A percentile compares a stretch with the other conserved stretches of the same genome.
These are phyloP conservation scores for Aspidiotus destructor DNA, from an alignment of 2,888 invertebrate species.

Conservation along the genomic window DNA sequence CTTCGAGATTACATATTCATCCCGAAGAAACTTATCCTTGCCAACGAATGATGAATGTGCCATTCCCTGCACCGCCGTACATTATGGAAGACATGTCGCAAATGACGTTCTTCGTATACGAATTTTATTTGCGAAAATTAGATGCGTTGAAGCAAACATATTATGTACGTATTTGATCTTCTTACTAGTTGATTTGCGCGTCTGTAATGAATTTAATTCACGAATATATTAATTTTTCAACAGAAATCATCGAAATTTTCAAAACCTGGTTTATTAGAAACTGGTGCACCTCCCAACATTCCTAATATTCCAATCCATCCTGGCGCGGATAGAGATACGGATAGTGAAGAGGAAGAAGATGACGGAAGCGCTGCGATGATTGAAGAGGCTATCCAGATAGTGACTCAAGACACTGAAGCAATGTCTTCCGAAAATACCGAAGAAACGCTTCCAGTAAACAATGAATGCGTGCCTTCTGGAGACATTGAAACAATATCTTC, in stretches of 20 bases:
- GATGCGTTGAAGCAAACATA: slow-evolving; percentile 48
- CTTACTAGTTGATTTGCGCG: neutral
- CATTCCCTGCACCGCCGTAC: slow-evolving; percentile 42
- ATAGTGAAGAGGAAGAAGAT: slow-evolving; percentile 51
- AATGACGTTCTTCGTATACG: slow-evolving; percentile 90
- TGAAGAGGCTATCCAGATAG: too few relatives aligned
- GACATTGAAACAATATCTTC: too few relatives aligned
- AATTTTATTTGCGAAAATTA: slow-evolving; percentile 73
- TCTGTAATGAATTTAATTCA: neutral
- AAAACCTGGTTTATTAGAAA: slow-evolving; percentile 52
- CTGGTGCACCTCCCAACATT: slow-evolving; percentile 45
- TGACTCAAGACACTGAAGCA: too few relatives aligned
- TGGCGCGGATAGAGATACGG: slow-evolving; percentile 51
- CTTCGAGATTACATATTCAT: slow-evolving; percentile 66
- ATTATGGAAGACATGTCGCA: slow-evolving; percentile 77
- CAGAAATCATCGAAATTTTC: too few relatives aligned
- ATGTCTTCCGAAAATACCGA: too few relatives aligned
- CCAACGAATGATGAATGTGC: slow-evolving; percentile 47
- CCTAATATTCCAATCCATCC: slow-evolving; percentile 56
- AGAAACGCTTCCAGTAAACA: too few relatives aligned
- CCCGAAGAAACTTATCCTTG: slow-evolving; percentile 73
- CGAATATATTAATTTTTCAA: too few relatives aligned
- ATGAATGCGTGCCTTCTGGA: too few relatives aligned
- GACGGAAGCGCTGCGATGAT: too few relatives aligned
- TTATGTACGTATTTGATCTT: slow-evolving; percentile 22